A percentile compares a stretch with the other conserved stretches of the same genome.
Evolutionary conservation across 1,140 invertebrate species (phyloP).

Genomic region (Rhysida immarginata): DNA sequence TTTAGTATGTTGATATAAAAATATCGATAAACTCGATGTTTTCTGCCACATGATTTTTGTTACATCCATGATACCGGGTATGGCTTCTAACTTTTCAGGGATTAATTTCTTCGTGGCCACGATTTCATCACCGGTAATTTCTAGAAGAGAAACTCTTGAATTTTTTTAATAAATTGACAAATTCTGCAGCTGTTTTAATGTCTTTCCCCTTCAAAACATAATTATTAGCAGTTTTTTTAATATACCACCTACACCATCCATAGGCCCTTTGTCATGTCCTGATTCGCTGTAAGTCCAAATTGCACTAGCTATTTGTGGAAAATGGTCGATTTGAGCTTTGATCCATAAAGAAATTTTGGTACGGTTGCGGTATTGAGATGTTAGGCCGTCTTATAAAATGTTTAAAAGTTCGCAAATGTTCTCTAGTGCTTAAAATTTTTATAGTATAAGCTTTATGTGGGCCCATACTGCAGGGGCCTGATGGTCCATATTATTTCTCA

Average conservation of each 20-base stretch:
- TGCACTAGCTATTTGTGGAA: slow-evolving; percentile 3
- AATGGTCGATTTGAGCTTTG: background rate
- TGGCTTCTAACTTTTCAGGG: background rate
- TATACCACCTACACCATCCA: background rate
- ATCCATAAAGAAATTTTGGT: slow-evolving; percentile 14
- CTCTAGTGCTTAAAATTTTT: slow-evolving; percentile 1
- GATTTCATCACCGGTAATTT: background rate
- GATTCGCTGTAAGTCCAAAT: slow-evolving; percentile 16
- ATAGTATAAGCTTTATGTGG: slow-evolving; percentile 11
- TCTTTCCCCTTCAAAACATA: background rate
- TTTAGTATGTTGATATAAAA: background rate
- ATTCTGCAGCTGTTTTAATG: background rate
- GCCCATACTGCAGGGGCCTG: slow-evolving; percentile 10
- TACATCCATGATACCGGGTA: background rate
- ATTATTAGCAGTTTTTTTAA: background rate
- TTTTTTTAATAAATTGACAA: background rate
- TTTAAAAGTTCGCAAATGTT: slow-evolving; percentile 15
- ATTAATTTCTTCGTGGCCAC: background rate
- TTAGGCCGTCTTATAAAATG: slow-evolving; percentile 17
- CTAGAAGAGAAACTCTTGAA: background rate
- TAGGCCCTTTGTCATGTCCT: slow-evolving; percentile 11
- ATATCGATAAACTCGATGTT: background rate
- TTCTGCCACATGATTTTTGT: background rate
- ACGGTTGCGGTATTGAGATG: slow-evolving; percentile 15
- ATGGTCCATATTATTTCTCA: slow-evolving; percentile 9